These are phyloP conservation scores for Trochalopteron elliotii DNA, from an alignment of 2,113 vertebrate species.

Conservation along the genomic window DNA sequence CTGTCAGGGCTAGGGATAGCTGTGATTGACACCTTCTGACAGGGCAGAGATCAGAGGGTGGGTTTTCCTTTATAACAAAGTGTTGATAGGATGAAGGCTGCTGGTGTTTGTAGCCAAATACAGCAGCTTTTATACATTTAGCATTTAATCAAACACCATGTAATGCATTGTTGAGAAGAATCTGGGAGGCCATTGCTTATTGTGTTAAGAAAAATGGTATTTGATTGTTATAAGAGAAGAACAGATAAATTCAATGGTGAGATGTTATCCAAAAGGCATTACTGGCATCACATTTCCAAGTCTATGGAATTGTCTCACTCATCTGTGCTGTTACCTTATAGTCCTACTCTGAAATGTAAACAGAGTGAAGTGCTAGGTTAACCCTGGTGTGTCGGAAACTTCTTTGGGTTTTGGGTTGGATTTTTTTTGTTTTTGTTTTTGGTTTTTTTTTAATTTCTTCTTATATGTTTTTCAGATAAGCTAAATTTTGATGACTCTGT, in stretches of 20 bases:
- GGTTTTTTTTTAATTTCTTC: not conserved
- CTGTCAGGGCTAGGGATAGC: not conserved
- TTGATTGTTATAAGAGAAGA: not conserved
- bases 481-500: constrained; percentile 80
- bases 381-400: not conserved
- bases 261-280: not conserved
- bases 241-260: not conserved
- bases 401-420: not conserved
- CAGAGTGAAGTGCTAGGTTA: not conserved
- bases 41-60: not conserved
- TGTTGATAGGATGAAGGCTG: not conserved
- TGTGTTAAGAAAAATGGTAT: not conserved
- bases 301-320: not conserved
- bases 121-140: not conserved
- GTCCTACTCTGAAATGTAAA: not conserved
- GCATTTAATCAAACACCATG: not conserved
- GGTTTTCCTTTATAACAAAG: not conserved
- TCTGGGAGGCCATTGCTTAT: not conserved
- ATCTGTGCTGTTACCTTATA: not conserved
- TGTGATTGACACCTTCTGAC: not conserved
- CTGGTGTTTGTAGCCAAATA: not conserved
- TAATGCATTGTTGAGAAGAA: not conserved
- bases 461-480: constrained; percentile 71
- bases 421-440: no score
- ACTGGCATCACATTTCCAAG: not conserved